These are phyloP conservation scores for Pachypeltis micranthus DNA, from an alignment of 1,140 invertebrate species.

Conservation along the genomic window DNA sequence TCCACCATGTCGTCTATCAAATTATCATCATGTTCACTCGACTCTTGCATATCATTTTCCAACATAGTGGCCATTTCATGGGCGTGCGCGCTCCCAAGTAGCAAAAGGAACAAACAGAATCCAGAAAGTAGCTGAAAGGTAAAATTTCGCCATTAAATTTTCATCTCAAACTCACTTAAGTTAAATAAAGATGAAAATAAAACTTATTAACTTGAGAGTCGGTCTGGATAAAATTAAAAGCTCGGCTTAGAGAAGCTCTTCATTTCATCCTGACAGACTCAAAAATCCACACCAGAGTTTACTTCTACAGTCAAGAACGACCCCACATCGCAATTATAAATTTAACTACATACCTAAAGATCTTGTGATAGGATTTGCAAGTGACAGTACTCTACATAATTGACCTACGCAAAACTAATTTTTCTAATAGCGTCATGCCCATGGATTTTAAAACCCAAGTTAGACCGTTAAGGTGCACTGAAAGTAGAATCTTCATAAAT, in stretches of 20 bases:
- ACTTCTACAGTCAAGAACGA: no score
- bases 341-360: no score
- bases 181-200: background rate
- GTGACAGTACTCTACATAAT: no score
- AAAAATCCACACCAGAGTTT: background rate
- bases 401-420: no score
- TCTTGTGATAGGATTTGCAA: no score
- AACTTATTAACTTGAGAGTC: background rate
- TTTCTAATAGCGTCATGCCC: no score
- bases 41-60: constrained; percentile 35
- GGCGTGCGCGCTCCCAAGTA: constrained; percentile 36
- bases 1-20: constrained; percentile 25
- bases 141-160: no score
- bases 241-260: background rate
- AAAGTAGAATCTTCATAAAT: no score
- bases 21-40: constrained; percentile 20
- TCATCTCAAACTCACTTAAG: background rate
- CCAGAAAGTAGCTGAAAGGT: constrained; percentile 35
- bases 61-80: constrained; percentile 39
- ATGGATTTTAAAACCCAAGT: no score
- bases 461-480: no score
- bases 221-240: background rate
- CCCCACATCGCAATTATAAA: no score
- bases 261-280: background rate
- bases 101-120: constrained; percentile 37